Evolutionary conservation across 2,888 invertebrate genomes (phyloP).

Genomic region (Escarpia spicata): DNA sequence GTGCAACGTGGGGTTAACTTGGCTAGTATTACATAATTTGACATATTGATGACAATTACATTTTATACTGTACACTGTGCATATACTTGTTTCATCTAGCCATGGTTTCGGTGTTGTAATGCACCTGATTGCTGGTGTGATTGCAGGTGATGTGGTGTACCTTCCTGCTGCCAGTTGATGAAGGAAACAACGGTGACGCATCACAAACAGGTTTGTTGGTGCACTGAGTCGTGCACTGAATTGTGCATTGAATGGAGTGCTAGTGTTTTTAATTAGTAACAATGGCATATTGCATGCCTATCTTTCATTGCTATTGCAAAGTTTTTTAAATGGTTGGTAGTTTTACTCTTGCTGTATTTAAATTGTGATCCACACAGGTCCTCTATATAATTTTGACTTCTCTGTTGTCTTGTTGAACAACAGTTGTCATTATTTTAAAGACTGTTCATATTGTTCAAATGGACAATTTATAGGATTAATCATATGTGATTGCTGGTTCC

Average conservation of each 20-base stretch:
- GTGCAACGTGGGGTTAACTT: too few relatives aligned
- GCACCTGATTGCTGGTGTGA: not conserved
- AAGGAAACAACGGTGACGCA: not conserved
- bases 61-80: not conserved
- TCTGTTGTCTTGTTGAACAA: too few relatives aligned
- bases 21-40: too few relatives aligned
- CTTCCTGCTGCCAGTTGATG: constrained; percentile 29
- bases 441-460: too few relatives aligned
- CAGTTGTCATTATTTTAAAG: too few relatives aligned
- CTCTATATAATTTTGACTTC: too few relatives aligned
- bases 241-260: too few relatives aligned
- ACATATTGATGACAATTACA: too few relatives aligned
- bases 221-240: not conserved
- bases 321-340: not conserved
- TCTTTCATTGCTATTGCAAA: not conserved
- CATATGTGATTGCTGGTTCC: too few relatives aligned
- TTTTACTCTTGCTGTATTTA: not conserved
- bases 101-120: not conserved
- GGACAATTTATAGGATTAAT: too few relatives aligned
- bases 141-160: constrained; percentile 29
- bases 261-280: too few relatives aligned
- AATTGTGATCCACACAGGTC: not conserved
- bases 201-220: not conserved
- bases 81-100: not conserved
- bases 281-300: too few relatives aligned